Evolutionary conservation across 2,113 vertebrate species (phyloP).

Genomic region (Campylomormyrus numenius): DNA sequence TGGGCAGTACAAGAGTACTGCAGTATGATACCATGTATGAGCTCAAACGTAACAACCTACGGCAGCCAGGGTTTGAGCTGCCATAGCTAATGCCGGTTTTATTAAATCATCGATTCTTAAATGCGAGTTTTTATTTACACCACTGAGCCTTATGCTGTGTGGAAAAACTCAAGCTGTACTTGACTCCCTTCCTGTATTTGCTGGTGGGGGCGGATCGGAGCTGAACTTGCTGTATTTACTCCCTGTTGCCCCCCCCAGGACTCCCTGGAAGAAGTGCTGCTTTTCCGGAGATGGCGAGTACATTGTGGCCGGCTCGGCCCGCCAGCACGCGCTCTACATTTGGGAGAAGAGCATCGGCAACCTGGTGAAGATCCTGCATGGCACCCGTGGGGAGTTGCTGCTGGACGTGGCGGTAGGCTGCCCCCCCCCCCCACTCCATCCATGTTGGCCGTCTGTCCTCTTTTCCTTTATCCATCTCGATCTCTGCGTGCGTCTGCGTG

Average conservation of each 20-base stretch:
- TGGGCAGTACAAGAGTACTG: background rate
- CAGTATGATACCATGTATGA: background rate
- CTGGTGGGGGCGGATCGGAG: background rate
- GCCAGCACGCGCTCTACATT: conserved; percentile 93
- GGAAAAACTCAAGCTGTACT: background rate
- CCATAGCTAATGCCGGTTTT: background rate
- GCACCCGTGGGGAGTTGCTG: conserved; percentile 87
- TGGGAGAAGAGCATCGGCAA: conserved; percentile 99
- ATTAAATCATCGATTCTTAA: background rate
- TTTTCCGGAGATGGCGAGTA: conserved; percentile 97
- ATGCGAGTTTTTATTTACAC: background rate
- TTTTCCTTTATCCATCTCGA: background rate
- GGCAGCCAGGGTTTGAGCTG: background rate
- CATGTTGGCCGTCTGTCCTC: background rate
- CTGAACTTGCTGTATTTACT: background rate
- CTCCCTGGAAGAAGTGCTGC: conserved; percentile 96
- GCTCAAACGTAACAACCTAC: background rate
- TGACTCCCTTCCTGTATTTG: background rate
- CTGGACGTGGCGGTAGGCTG: conserved; percentile 82
- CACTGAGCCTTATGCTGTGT: background rate
- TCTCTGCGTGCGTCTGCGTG: background rate
- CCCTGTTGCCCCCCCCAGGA: conserved; percentile 53
- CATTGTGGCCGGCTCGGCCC: conserved; percentile 89
- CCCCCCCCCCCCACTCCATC: background rate
- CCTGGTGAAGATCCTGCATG: conserved; percentile 93